Evolutionary conservation across 2,888 invertebrate genomes (phyloP).

Genomic region (Steinernema carpocapsae): DNA sequence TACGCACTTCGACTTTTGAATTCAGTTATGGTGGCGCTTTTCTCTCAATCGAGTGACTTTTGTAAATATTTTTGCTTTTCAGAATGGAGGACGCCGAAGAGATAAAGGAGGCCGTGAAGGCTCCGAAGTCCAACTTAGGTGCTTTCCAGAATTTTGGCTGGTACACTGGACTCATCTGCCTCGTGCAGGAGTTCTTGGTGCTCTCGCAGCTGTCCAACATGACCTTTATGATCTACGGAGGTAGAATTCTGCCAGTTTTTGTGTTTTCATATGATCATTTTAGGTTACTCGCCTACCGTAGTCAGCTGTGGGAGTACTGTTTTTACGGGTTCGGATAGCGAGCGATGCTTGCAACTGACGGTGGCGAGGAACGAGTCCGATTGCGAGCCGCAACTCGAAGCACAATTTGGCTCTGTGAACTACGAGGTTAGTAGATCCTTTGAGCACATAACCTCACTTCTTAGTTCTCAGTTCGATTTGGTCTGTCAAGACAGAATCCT

Average conservation of each 20-base stretch:
- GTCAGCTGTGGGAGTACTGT: background rate
- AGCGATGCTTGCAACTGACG: background rate
- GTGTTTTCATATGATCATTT: background rate
- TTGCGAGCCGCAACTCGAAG: background rate
- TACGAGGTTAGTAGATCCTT: background rate
- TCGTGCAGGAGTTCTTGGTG: constrained; percentile 30
- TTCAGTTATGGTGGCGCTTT: background rate
- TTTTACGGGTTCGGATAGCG: background rate
- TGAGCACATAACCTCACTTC: no score
- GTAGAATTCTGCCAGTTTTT: background rate
- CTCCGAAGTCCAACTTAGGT: constrained; percentile 20
- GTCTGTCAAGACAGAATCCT: constrained; percentile 13
- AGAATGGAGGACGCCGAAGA: constrained; percentile 19
- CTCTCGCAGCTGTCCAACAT: constrained; percentile 32
- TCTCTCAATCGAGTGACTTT: no score
- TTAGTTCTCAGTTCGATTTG: constrained; percentile 22
- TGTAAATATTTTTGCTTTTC: no score
- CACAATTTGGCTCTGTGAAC: constrained; percentile 14
- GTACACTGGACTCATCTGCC: constrained; percentile 23
- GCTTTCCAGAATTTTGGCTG: constrained; percentile 36
- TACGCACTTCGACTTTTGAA: background rate
- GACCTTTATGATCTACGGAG: constrained; percentile 34
- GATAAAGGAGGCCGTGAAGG: background rate
- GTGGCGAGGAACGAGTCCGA: background rate
- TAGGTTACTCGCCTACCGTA: constrained; percentile 14